phyloP scores from a whole-genome alignment of 2,113 vertebrate genomes.

The Pithys albifrons region DNA sequence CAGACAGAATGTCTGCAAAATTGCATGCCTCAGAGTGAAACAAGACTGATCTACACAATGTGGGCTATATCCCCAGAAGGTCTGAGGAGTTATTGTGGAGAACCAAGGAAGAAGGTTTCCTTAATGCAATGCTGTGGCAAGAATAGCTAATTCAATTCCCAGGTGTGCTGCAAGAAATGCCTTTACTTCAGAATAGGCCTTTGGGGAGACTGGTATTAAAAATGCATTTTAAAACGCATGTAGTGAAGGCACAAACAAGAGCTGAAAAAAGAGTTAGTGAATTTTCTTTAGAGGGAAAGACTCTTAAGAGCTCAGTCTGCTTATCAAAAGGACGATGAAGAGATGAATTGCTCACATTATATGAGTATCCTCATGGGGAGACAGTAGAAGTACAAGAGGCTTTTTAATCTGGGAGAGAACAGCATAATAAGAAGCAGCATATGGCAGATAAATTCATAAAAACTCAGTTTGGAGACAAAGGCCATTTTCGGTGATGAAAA shows the following conservation, averaged over 20 bases:
- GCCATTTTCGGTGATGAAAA: neutral
- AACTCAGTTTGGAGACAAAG: constrained; percentile 15
- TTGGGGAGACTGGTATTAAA: neutral
- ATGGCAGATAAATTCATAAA: neutral
- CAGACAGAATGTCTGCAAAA: neutral
- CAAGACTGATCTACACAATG: neutral
- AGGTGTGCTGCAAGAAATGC: neutral
- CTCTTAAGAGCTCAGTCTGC: neutral
- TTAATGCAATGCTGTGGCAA: neutral
- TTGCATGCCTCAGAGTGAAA: neutral
- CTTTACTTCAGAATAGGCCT: neutral
- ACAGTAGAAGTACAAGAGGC: neutral
- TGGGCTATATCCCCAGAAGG: neutral
- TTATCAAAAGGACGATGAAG: constrained; percentile 26
- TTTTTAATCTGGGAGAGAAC: constrained; percentile 20
- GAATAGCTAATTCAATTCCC: neutral
- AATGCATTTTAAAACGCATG: neutral
- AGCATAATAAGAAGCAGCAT: neutral
- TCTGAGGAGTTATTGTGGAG: neutral
- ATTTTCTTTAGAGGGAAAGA: neutral
- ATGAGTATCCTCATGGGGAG: constrained; percentile 13
- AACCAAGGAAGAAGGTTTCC: neutral
- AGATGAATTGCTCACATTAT: constrained; percentile 7
- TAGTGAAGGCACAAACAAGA: neutral
- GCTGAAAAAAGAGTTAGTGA: neutral